Percentiles rank a stretch among this genome's conserved stretches.
These are phyloP conservation scores for Vulpes vulpes DNA, from an alignment of 2,113 vertebrate genomes.

Conservation along the genomic window DNA sequence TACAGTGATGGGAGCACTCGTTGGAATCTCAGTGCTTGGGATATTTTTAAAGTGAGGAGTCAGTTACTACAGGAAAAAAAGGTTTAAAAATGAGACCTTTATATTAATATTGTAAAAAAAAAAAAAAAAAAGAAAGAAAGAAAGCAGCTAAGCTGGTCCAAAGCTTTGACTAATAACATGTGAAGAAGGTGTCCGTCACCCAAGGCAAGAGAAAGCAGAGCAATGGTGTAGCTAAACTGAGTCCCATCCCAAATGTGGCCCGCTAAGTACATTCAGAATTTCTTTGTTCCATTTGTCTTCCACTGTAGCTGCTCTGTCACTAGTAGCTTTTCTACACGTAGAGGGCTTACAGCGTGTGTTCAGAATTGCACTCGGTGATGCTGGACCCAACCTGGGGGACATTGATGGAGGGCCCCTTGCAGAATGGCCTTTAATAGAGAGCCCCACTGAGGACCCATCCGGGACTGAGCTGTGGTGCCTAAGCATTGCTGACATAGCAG, in stretches of 20 bases:
- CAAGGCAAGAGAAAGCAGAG: not conserved
- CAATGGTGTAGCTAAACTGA: conserved; percentile 31
- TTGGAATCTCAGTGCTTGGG: not conserved
- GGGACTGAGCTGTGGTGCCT: not conserved
- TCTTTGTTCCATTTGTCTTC: conserved; percentile 76
- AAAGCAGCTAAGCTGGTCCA: not conserved
- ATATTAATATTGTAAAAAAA: not conserved
- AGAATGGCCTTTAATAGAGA: not conserved
- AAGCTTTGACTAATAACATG: not conserved
- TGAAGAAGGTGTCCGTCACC: not conserved
- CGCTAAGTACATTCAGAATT: conserved; percentile 70
- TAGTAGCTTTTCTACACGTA: conserved; percentile 73
- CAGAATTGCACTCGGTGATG: conserved; percentile 15
- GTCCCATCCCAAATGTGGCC: conserved; percentile 73
- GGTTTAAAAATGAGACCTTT: conserved; percentile 9
- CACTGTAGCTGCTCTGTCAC: conserved; percentile 57
- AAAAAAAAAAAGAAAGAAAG: not conserved
- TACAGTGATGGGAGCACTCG: not conserved
- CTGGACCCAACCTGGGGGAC: not conserved
- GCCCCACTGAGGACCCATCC: not conserved
- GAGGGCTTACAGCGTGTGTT: not conserved
- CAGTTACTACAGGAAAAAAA: not conserved
- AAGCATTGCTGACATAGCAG: not conserved
- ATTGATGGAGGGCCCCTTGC: not conserved
- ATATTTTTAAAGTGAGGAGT: not conserved